phyloP scores from a whole-genome alignment of 2,888 invertebrate genomes.

The Cataglyphis altisquamis region DNA sequence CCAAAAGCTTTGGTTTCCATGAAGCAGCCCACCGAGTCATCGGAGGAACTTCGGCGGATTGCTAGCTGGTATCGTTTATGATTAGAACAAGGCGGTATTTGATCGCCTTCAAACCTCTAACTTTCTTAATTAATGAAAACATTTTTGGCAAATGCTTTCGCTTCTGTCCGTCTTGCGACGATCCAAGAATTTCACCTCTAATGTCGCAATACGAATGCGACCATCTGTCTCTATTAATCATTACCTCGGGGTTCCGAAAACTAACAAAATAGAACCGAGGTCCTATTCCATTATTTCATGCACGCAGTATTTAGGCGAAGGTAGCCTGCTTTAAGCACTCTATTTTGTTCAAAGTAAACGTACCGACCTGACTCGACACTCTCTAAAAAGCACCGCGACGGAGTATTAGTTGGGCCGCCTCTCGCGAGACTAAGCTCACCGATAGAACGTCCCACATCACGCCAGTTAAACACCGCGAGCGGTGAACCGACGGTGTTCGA shows the following conservation, averaged over 20 bases:
- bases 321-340: slow-evolving; percentile 88
- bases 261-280: too few relatives aligned
- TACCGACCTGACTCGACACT: slow-evolving; percentile 80
- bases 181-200: too few relatives aligned
- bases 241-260: too few relatives aligned
- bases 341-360: slow-evolving; percentile 90
- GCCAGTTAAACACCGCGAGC: slow-evolving; percentile 24
- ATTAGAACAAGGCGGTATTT: slow-evolving; percentile 89
- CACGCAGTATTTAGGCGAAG: slow-evolving; percentile 87
- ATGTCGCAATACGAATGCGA: too few relatives aligned
- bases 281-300: slow-evolving; percentile 87
- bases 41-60: slow-evolving; percentile 88
- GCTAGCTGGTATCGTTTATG: slow-evolving; percentile 89
- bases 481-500: slow-evolving; percentile 67
- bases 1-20: slow-evolving; percentile 90
- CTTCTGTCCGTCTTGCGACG: too few relatives aligned
- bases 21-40: slow-evolving; percentile 88
- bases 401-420: slow-evolving; percentile 79
- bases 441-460: too few relatives aligned
- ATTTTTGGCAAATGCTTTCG: slow-evolving; percentile 83
- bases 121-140: slow-evolving; percentile 90
- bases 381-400: slow-evolving; percentile 84
- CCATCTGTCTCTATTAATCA: too few relatives aligned
- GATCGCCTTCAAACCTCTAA: slow-evolving; percentile 90
- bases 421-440: slow-evolving; percentile 2